phyloP scores from a whole-genome alignment of 2,888 invertebrate species.

The Eupeodes luniger region DNA sequence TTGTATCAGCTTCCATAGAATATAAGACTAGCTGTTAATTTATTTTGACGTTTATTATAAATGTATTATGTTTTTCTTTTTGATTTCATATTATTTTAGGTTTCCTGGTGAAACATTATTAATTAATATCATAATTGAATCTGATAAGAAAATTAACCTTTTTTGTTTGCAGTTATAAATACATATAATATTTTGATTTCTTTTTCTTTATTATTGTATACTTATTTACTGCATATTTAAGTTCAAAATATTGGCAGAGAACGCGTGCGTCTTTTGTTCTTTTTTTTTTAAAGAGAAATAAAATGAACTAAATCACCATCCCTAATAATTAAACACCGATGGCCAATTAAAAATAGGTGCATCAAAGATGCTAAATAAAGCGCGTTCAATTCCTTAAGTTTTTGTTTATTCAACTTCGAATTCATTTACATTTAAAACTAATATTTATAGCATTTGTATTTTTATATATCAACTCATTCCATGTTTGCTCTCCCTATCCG shows the following conservation, averaged over 20 bases:
- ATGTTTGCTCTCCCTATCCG: background rate
- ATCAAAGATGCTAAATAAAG: background rate
- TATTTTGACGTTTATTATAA: slow-evolving; percentile 8
- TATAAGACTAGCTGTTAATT: slow-evolving; percentile 35
- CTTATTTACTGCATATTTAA: slow-evolving; percentile 20
- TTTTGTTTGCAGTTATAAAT: background rate
- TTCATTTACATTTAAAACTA: background rate
- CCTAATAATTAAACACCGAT: slow-evolving; percentile 20
- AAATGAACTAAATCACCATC: background rate
- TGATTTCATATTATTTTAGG: background rate
- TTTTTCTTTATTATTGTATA: background rate
- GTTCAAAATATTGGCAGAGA: slow-evolving; percentile 34
- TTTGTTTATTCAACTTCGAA: background rate
- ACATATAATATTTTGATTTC: background rate
- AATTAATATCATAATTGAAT: background rate
- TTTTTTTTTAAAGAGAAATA: background rate
- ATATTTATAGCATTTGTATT: slow-evolving; percentile 1
- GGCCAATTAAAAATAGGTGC: slow-evolving; percentile 37
- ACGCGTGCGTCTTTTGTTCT: background rate
- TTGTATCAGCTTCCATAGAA: slow-evolving; percentile 55
- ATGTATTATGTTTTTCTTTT: slow-evolving; percentile 6
- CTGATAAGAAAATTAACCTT: background rate
- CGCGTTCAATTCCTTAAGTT: background rate
- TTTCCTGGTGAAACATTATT: slow-evolving; percentile 45
- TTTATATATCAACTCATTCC: background rate